These are phyloP conservation scores for Drosophila ustulata DNA, from an alignment of 2,888 invertebrate species.

Conservation along the genomic window DNA sequence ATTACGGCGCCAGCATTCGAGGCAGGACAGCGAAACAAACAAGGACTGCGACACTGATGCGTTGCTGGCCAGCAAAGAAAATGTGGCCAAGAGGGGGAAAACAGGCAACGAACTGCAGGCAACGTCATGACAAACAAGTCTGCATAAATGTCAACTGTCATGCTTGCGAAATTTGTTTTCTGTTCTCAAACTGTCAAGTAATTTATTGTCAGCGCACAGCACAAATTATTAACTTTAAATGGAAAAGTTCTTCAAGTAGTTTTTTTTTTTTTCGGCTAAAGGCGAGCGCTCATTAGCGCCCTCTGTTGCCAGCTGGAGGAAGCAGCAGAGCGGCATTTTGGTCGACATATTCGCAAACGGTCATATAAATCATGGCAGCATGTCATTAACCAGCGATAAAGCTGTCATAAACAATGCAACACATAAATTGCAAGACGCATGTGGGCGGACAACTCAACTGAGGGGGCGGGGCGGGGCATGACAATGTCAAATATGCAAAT, in stretches of 20 bases:
- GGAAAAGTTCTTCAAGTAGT: conserved; percentile 59
- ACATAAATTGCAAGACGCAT: conserved; percentile 62
- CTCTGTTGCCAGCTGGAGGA: conserved; percentile 30
- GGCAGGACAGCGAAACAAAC: conserved; percentile 46
- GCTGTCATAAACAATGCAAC: conserved; percentile 80
- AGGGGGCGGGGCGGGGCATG: conserved; percentile 16
- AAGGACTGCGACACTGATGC: conserved; percentile 37
- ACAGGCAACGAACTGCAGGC: conserved; percentile 20
- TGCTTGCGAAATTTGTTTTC: conserved; percentile 61
- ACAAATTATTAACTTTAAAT: conserved; percentile 66
- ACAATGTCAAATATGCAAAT: conserved; percentile 75
- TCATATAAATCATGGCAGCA: conserved; percentile 69
- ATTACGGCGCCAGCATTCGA: conserved; percentile 61
- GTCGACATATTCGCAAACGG: background rate
- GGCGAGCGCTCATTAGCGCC: conserved; percentile 58
- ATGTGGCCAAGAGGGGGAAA: background rate
- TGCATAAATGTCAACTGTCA: conserved; percentile 74
- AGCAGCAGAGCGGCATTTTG: background rate
- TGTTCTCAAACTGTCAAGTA: conserved; percentile 35
- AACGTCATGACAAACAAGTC: conserved; percentile 57
- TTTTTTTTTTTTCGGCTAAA: conserved; percentile 18
- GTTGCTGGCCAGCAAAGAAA: conserved; percentile 1
- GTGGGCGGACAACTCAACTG: background rate
- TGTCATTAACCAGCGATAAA: conserved; percentile 78
- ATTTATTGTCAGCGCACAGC: conserved; percentile 45